phyloP scores from a whole-genome alignment of 2,888 invertebrate genomes.

The Chymomyza caudatula region DNA sequence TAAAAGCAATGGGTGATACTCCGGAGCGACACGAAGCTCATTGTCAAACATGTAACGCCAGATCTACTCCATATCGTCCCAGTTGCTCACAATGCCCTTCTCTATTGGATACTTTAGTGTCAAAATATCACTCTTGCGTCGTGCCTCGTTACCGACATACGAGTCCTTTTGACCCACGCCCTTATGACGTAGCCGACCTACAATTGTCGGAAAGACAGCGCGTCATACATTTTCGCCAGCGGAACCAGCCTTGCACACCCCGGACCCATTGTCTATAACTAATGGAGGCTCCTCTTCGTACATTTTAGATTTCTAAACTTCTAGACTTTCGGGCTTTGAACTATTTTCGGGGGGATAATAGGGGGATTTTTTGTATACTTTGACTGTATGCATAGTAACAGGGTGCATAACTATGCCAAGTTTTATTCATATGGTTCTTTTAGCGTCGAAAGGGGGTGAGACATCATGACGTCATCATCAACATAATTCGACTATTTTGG shows the following conservation, averaged over 20 bases:
- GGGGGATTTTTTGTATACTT: no score
- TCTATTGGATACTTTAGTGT: slow-evolving; percentile 98
- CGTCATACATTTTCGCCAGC: slow-evolving; percentile 93
- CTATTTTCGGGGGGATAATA: no score
- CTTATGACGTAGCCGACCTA: slow-evolving; percentile 93
- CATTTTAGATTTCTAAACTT: no score
- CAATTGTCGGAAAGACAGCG: slow-evolving; percentile 93
- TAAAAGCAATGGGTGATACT: slow-evolving; percentile 92
- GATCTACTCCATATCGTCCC: slow-evolving; percentile 99
- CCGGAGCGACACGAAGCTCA: slow-evolving; percentile 96
- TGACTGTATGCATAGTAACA: no score
- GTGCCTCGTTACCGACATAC: slow-evolving; percentile 92
- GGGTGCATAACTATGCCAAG: no score
- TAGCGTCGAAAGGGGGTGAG: no score
- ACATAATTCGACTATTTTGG: no score
- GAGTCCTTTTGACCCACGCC: slow-evolving; percentile 94
- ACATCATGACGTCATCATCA: no score
- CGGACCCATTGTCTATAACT: slow-evolving; percentile 94
- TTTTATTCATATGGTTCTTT: no score
- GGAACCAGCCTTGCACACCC: slow-evolving; percentile 96
- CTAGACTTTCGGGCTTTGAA: no score
- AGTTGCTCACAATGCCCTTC: slow-evolving; percentile 98
- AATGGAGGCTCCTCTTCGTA: slow-evolving; percentile 97
- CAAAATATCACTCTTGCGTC: slow-evolving; percentile 92
- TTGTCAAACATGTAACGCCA: slow-evolving; percentile 99